A percentile compares a stretch with the other conserved stretches of the same genome.
These are phyloP conservation scores for Timandra comae DNA, from an alignment of 2,888 invertebrate genomes.

Conservation along the genomic window DNA sequence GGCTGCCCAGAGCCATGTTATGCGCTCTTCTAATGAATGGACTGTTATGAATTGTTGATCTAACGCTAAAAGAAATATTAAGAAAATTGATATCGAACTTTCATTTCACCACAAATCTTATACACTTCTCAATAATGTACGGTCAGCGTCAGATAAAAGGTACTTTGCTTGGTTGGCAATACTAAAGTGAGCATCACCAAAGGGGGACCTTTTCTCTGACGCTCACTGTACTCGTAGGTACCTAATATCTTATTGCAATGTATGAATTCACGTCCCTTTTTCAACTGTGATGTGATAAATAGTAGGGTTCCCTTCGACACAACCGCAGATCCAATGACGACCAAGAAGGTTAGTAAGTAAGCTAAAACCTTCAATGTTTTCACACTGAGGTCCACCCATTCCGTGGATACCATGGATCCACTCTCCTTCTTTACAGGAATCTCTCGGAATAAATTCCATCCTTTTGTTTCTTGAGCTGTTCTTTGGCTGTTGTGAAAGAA, in stretches of 20 bases:
- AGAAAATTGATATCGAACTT: neutral
- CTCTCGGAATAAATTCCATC: conserved; percentile 89
- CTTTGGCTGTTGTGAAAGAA: conserved; percentile 63
- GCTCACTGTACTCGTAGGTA: conserved; percentile 26
- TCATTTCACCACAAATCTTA: neutral
- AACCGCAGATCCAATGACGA: conserved; percentile 81
- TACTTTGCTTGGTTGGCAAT: too few species aligned
- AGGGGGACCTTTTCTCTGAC: neutral
- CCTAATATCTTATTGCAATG: conserved; percentile 78
- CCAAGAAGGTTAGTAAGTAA: conserved; percentile 80
- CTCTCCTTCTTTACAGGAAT: conserved; percentile 81
- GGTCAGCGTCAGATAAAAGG: too few species aligned
- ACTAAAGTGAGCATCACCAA: neutral
- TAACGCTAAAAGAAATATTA: conserved; percentile 66
- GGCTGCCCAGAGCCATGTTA: conserved; percentile 88
- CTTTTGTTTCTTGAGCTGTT: conserved; percentile 73
- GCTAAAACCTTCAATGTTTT: conserved; percentile 81
- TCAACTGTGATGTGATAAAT: conserved; percentile 84
- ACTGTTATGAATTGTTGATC: conserved; percentile 79
- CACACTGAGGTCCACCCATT: conserved; percentile 78
- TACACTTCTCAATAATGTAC: neutral
- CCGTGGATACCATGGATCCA: conserved; percentile 80
- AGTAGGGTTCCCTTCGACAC: conserved; percentile 84
- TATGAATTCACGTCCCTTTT: conserved; percentile 66
- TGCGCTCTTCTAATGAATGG: conserved; percentile 79